Conservation (phyloP, 2,113 vertebrate species). For the Pangasianodon hypophthalmus region DNA sequence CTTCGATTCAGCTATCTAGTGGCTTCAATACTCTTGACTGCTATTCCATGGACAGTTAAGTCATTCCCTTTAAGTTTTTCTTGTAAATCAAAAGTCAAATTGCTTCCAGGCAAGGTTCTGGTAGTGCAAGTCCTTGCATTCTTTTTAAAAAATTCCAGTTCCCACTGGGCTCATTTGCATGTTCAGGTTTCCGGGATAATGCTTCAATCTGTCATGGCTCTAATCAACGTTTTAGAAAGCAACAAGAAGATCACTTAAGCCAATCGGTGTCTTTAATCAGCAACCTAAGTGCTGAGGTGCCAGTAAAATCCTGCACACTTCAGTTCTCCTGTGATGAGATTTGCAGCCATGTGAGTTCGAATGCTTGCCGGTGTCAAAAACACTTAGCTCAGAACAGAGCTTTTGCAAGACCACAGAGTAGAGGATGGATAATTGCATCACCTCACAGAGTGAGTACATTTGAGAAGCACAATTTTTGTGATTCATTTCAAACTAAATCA, state of each 20-base stretch:
- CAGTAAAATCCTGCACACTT: constrained; percentile 35
- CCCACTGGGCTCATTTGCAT: constrained; percentile 7
- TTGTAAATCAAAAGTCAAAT: not conserved
- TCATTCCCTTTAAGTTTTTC: not conserved
- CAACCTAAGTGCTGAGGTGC: constrained; percentile 37
- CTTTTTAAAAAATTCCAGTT: not conserved
- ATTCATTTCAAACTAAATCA: constrained; percentile 36
- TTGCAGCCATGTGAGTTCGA: constrained; percentile 32
- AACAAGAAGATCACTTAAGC: constrained; percentile 37
- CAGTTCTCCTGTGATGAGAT: constrained; percentile 39
- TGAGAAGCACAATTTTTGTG: constrained; percentile 32
- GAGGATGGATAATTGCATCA: constrained; percentile 40
- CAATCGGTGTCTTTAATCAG: constrained; percentile 47
- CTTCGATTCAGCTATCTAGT: constrained; percentile 4
- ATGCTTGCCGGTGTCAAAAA: constrained; percentile 35
- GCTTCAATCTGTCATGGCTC: constrained; percentile 2
- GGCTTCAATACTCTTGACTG: constrained; percentile 1
- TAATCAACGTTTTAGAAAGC: constrained; percentile 12
- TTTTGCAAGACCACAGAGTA: constrained; percentile 22
- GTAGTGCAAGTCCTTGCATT: not conserved
- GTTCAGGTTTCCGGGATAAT: constrained; percentile 8
- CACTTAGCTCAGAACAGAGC: constrained; percentile 41
- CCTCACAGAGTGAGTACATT: not conserved
- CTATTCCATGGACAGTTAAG: not conserved
- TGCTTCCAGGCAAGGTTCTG: not conserved